Base-by-base conservation (phyloP, 2,113 vertebrate species). In the Xiphorhynchus elegans region DNA sequence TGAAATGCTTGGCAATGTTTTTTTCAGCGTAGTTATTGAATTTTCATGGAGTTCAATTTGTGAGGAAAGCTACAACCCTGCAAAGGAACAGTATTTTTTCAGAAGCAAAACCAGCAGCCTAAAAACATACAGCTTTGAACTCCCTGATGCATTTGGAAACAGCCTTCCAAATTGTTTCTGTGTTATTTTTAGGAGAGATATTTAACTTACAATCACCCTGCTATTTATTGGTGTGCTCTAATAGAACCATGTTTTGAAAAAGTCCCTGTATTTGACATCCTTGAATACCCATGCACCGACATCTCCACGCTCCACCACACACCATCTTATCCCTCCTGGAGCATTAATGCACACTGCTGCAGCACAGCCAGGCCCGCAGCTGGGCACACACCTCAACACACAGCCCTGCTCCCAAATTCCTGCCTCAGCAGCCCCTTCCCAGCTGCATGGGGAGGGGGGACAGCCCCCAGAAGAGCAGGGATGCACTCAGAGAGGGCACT, bases 141-240 rank as follows among this genome's bases (percentile, higher is more conserved):
- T 90, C 90, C 85, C 90, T 1, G 4, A 75, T n/a, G 87, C 91
- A 10, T 62, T 83, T 46, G 66, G 59, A 85, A 89, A 62, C 77
- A 68, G 92, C 73, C 84, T 89, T 26, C 76, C 64, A 78, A 93
- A 73, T 60, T 58, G 87, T 82, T 97, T 50, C 17, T 13, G n/a
- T 3, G 68, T 81, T 75, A 81, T 90, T 90, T 95, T 91, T 87
- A 87, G 84, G 82, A n/a, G 29, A 81, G 80, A 79, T 60, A 79
- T 82, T 95, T 95, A 62, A 93, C 93, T 84, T 96, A 83, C 59
- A 39, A 5, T 78, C 19, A 1, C 49, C 77, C 62, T 33, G 29
- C 67, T 50, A 7, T 79, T 80, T 77, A 59, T 42, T 84, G 85
- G 46, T 59, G 39, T 4, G 31, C 76, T 40, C 21, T 64, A 52